A percentile compares a stretch with the other conserved stretches of the same genome.
phyloP scores from a whole-genome alignment of 2,888 invertebrate species.

The Hypsopygia costalis region DNA sequence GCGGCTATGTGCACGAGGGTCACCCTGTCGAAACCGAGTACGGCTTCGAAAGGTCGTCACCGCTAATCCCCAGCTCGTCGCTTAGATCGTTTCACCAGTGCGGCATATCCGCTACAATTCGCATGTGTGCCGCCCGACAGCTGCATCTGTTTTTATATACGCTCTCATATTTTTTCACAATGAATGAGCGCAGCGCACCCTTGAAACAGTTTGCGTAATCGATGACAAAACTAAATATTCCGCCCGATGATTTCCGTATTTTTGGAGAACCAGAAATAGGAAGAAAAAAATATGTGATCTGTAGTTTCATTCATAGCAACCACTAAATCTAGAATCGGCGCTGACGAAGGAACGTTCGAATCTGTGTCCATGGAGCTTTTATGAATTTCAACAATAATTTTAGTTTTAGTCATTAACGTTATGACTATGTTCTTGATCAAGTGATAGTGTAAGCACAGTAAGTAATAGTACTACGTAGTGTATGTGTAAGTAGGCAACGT shows the following conservation, averaged over 20 bases:
- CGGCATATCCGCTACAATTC: slow-evolving; percentile 58
- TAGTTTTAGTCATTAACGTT: too few species aligned
- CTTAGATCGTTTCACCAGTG: slow-evolving; percentile 45
- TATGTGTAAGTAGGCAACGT: too few species aligned
- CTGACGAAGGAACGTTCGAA: too few species aligned
- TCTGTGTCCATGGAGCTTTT: too few species aligned
- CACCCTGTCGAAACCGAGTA: slow-evolving; percentile 35
- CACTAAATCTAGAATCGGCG: too few species aligned
- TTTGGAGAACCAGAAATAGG: slow-evolving; percentile 56
- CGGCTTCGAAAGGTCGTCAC: slow-evolving; percentile 36
- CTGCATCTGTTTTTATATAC: slow-evolving; percentile 78
- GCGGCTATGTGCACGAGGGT: slow-evolving; percentile 55
- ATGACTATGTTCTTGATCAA: too few species aligned
- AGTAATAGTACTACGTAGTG: too few species aligned
- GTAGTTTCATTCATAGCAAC: not conserved
- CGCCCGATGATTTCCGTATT: slow-evolving; percentile 80
- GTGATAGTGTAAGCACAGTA: too few species aligned
- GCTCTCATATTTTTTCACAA: slow-evolving; percentile 78
- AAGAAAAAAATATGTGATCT: slow-evolving; percentile 12
- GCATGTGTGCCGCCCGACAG: slow-evolving; percentile 77
- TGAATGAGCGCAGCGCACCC: slow-evolving; percentile 69
- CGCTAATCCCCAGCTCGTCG: slow-evolving; percentile 20
- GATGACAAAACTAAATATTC: slow-evolving; percentile 81
- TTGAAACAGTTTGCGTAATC: slow-evolving; percentile 81
- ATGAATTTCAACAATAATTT: too few species aligned